These are phyloP conservation scores for Diloba caeruleocephala DNA, from an alignment of 2,888 invertebrate species.

Conservation along the genomic window DNA sequence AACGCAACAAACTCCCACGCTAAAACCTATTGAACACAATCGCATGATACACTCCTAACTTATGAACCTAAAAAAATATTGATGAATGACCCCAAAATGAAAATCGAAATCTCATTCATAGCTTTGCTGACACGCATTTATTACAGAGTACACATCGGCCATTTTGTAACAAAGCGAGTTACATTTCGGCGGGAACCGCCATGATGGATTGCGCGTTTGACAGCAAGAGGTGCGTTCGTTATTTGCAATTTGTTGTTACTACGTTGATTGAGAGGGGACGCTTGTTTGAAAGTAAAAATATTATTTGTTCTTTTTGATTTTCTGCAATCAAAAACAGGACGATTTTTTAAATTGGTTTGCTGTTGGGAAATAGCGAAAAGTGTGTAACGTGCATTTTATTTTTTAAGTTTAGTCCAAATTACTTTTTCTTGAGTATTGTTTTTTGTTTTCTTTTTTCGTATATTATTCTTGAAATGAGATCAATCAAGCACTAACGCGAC, in stretches of 20 bases:
- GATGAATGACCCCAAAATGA: conserved; percentile 31
- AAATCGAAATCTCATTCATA: conserved; percentile 41
- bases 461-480: too few species aligned
- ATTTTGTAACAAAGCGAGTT: conserved; percentile 65
- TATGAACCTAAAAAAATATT: conserved; percentile 36
- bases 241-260: conserved; percentile 64
- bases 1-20: neutral
- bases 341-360: conserved; percentile 1
- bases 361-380: neutral
- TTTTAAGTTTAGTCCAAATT: neutral
- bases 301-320: conserved; percentile 4
- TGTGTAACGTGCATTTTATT: neutral
- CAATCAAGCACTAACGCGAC: too few species aligned
- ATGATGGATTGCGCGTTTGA: conserved; percentile 74
- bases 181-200: conserved; percentile 67
- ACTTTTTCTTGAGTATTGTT: too few species aligned
- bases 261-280: conserved; percentile 53
- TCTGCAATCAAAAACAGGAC: conserved; percentile 11
- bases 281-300: conserved; percentile 14
- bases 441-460: too few species aligned
- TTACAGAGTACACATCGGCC: conserved; percentile 52
- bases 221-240: conserved; percentile 60
- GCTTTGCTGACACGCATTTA: conserved; percentile 50
- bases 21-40: conserved; percentile 6
- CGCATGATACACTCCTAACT: conserved; percentile 5